Evolutionary conservation across 2,113 vertebrate species (phyloP).

Genomic region (Leucopsar rothschildi): DNA sequence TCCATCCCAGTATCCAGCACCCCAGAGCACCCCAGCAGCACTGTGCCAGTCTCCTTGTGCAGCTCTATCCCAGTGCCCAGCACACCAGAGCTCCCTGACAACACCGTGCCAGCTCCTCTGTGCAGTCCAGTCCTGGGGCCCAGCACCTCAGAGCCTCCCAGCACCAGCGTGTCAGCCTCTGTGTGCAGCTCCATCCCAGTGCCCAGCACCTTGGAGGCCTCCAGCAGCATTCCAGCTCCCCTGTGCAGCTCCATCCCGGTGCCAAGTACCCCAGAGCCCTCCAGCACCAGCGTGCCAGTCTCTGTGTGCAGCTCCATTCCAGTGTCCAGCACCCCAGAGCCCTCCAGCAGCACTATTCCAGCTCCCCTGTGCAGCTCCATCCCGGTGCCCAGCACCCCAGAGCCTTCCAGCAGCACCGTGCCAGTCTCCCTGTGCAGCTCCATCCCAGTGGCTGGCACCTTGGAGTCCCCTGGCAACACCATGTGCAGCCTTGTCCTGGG

Average conservation of each 20-base stretch:
- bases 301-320: fast-evolving
- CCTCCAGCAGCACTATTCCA: too few species aligned
- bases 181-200: fast-evolving
- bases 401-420: fast-evolving
- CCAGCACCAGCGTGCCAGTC: fast-evolving
- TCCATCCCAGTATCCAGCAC: fast-evolving
- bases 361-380: too few species aligned
- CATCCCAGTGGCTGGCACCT: not conserved
- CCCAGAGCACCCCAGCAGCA: fast-evolving
- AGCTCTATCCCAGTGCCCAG: fast-evolving
- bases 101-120: fast-evolving
- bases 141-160: fast-evolving
- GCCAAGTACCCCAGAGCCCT: fast-evolving
- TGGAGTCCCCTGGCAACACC: not conserved
- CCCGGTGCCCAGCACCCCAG: fast-evolving
- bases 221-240: fast-evolving
- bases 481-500: not conserved
- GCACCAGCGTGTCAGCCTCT: fast-evolving
- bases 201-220: fast-evolving
- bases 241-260: fast-evolving
- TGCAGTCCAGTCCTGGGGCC: fast-evolving
- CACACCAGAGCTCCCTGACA: not conserved
- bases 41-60: fast-evolving
- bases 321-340: fast-evolving
- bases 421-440: not conserved